A percentile compares a stretch with the other conserved stretches of the same genome.
Evolutionary conservation across 1,140 invertebrate genomes (phyloP).

Genomic region (Zaprionus ornatus): DNA sequence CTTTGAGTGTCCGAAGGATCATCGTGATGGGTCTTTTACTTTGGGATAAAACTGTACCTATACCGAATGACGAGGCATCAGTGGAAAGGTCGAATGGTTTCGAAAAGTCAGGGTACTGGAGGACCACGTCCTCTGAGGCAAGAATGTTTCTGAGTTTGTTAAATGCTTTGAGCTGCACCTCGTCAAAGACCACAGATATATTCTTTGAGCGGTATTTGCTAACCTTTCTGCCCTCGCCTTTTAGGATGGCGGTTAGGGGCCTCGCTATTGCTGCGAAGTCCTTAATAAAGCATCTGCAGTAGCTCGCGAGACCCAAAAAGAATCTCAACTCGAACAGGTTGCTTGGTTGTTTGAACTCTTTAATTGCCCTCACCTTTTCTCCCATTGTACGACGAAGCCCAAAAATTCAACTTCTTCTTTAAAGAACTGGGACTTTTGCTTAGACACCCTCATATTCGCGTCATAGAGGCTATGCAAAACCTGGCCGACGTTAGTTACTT

Average conservation of each 20-base stretch:
- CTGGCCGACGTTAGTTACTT: neutral
- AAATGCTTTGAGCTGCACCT: neutral
- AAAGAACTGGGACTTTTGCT: neutral
- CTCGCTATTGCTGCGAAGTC: conserved; percentile 1
- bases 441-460: neutral
- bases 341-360: conserved; percentile 7
- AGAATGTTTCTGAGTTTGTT: neutral
- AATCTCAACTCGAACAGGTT: neutral
- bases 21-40: neutral
- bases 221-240: no score
- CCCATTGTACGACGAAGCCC: neutral
- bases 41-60: neutral
- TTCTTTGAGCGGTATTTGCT: no score
- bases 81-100: neutral
- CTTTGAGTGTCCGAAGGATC: no score
- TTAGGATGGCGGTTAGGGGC: neutral
- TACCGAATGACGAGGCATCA: neutral
- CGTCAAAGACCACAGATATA: neutral
- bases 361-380: conserved; percentile 15
- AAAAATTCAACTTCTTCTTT: conserved; percentile 8
- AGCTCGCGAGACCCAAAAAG: conserved; percentile 1
- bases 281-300: neutral
- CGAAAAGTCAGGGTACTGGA: neutral
- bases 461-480: neutral
- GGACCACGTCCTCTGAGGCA: neutral